Evolutionary conservation across 2,113 vertebrate species (phyloP).

Genomic region (Esox niger): DNA sequence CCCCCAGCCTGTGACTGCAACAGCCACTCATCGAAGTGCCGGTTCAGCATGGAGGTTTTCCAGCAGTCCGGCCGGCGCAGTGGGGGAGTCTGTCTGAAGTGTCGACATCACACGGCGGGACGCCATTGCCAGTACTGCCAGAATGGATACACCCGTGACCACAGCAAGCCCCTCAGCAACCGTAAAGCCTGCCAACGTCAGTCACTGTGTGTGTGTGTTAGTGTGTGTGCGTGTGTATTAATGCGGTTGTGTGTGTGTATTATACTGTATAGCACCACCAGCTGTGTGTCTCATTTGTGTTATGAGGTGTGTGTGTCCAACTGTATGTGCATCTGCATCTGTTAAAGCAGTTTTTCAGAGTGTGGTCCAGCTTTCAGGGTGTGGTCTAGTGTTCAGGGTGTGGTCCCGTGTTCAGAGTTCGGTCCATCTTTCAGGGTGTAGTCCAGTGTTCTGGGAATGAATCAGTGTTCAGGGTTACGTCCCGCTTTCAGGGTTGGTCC

Average conservation of each 20-base stretch:
- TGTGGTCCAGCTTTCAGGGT: too few species aligned
- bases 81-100: conserved; percentile 85
- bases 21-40: conserved; percentile 81
- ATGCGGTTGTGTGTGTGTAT: conserved; percentile 11
- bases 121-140: conserved; percentile 89
- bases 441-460: background rate
- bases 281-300: background rate
- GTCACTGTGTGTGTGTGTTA: conserved; percentile 47
- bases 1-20: conserved; percentile 83
- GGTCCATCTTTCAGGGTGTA: too few species aligned
- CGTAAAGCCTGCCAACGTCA: conserved; percentile 85
- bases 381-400: background rate
- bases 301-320: background rate
- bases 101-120: conserved; percentile 84
- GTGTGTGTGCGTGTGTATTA: conserved; percentile 11
- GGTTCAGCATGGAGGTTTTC: conserved; percentile 86
- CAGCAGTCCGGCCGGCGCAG: conserved; percentile 83
- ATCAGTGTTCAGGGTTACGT: too few species aligned
- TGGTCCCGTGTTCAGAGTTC: background rate
- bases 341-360: too few species aligned
- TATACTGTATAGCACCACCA: background rate
- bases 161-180: conserved; percentile 74
- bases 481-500: too few species aligned
- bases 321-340: conserved; percentile 3
- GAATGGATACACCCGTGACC: conserved; percentile 81